Conservation (phyloP, 2,888 invertebrate species). For the Oscheius myriophilus region DNA sequence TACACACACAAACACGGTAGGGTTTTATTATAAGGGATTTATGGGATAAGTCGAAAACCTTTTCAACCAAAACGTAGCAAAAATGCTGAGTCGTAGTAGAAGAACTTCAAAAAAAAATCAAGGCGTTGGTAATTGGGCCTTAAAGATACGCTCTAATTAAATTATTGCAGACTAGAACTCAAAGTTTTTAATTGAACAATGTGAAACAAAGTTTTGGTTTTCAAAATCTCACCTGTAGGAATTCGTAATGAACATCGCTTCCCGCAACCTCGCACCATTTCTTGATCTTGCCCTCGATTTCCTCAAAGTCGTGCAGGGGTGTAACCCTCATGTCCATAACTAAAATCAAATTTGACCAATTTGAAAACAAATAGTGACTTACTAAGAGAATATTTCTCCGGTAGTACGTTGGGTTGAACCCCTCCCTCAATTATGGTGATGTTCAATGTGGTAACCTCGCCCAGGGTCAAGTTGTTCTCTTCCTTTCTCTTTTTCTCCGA, state of each 20-base stretch:
- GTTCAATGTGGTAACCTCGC: slow-evolving; percentile 89
- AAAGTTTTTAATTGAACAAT: too few species aligned
- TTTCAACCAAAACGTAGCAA: too few species aligned
- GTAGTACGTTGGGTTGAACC: slow-evolving; percentile 89
- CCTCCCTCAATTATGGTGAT: slow-evolving; percentile 81
- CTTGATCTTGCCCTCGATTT: slow-evolving; percentile 52
- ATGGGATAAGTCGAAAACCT: too few species aligned
- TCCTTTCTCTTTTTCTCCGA: slow-evolving; percentile 58
- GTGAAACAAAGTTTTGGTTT: too few species aligned
- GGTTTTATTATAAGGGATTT: too few species aligned
- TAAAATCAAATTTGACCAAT: slow-evolving; percentile 6
- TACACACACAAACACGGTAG: too few species aligned
- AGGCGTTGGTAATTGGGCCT: too few species aligned
- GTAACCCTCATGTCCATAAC: slow-evolving; percentile 69
- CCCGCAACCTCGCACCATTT: slow-evolving; percentile 64
- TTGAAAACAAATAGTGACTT: slow-evolving; percentile 73
- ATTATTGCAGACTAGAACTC: too few species aligned
- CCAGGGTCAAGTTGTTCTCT: slow-evolving; percentile 78
- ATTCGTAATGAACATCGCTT: slow-evolving; percentile 59
- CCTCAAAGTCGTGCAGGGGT: slow-evolving; percentile 66
- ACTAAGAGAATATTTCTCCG: slow-evolving; percentile 81
- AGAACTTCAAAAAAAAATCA: too few species aligned
- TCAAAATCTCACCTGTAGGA: slow-evolving; percentile 60
- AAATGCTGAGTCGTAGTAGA: too few species aligned
- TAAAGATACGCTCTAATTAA: too few species aligned